phyloP scores from a whole-genome alignment of 30 jellyfish, hydroid and myxozoan species.

The Aurelia sp. region DNA sequence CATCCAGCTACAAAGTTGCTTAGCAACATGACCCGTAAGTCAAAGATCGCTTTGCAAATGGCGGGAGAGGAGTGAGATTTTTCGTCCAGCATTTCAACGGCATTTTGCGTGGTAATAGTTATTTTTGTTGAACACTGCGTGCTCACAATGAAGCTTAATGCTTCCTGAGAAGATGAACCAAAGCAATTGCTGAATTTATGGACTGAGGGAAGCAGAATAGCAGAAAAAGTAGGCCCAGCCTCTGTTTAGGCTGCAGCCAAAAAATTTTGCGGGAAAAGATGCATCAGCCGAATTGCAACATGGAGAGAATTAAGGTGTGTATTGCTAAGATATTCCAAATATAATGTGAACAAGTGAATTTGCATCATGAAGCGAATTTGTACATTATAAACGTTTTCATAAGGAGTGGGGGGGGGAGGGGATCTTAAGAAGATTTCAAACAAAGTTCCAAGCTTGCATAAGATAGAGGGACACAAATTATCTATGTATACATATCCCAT shows the following conservation, averaged over 20 bases:
- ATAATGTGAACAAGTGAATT: background rate
- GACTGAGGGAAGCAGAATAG: background rate
- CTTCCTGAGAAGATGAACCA: no score
- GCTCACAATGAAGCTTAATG: no score
- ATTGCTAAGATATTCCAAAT: background rate
- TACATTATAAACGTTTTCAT: no score
- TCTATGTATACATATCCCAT: background rate
- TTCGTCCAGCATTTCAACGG: background rate
- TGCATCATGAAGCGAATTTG: background rate
- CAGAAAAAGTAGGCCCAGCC: background rate
- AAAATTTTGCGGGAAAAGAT: background rate
- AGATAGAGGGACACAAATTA: no score
- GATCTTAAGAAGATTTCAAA: no score
- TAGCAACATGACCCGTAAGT: constrained; percentile 10
- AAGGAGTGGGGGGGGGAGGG: no score
- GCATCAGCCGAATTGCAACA: constrained; percentile 27
- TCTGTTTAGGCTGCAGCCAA: background rate
- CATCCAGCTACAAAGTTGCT: constrained; percentile 31
- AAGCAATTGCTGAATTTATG: no score
- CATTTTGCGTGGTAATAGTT: background rate
- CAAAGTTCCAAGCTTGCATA: background rate
- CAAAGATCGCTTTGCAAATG: constrained; percentile 38
- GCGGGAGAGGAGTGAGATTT: background rate
- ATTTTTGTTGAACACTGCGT: no score
- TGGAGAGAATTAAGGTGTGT: constrained; percentile 66